A percentile compares a stretch with the other conserved stretches of the same genome.
Conservation (phyloP, 2,113 vertebrate genomes). For the Burhinus bistriatus region DNA sequence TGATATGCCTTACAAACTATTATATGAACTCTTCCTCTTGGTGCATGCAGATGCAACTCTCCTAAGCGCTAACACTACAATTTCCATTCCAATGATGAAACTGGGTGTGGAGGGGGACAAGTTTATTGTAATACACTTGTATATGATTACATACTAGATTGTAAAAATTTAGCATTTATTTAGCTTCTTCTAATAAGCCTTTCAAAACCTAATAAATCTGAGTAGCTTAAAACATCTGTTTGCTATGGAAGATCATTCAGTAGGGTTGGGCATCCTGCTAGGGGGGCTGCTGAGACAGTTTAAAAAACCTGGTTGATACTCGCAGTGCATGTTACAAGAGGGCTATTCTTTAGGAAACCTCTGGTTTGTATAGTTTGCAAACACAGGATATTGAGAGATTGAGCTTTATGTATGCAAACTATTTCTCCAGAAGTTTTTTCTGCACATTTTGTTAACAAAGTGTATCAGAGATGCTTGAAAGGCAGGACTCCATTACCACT, state of each 20-base stretch:
- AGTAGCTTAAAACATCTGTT: constrained; percentile 52
- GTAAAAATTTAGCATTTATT: constrained; percentile 63
- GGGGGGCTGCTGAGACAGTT: not conserved
- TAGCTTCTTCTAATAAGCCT: constrained; percentile 58
- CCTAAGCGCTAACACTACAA: constrained; percentile 45
- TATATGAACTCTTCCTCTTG: constrained; percentile 63
- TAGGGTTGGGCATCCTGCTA: not conserved
- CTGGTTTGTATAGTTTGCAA: not conserved
- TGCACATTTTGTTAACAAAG: not conserved
- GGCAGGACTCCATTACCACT: not conserved
- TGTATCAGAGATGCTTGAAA: not conserved
- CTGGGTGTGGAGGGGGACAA: constrained; percentile 26
- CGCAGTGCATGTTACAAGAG: not conserved
- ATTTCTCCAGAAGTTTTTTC: not conserved
- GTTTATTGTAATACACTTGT: constrained; percentile 66
- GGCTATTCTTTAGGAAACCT: not conserved
- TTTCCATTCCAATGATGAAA: constrained; percentile 70
- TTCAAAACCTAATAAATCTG: constrained; percentile 51
- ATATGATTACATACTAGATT: constrained; percentile 48
- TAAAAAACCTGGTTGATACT: not conserved
- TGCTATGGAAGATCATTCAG: constrained; percentile 6
- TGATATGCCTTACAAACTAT: constrained; percentile 74
- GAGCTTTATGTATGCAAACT: not conserved
- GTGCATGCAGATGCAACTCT: constrained; percentile 63
- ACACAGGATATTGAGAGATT: not conserved